Conservation (phyloP, 2,113 vertebrate genomes). For the Callithrix jacchus region DNA sequence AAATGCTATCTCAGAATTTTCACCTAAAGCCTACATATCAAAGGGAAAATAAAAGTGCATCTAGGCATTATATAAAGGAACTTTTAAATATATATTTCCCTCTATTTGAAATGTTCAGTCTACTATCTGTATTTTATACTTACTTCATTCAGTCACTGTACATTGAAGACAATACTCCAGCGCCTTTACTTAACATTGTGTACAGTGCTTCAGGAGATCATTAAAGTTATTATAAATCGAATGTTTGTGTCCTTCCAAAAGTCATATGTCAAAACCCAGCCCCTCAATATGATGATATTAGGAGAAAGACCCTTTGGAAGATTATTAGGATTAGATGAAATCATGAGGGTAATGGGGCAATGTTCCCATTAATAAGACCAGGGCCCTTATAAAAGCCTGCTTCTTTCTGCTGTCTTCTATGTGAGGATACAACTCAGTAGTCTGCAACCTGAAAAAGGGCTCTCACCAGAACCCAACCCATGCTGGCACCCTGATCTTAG, state of each 20-base stretch:
- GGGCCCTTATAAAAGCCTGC: background rate
- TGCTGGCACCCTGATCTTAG: background rate
- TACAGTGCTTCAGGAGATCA: background rate
- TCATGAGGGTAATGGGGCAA: background rate
- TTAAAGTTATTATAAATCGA: background rate
- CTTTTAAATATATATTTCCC: background rate
- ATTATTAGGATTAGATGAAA: background rate
- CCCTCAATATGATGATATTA: background rate
- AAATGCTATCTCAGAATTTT: background rate
- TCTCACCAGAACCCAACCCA: too few species aligned
- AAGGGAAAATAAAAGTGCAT: background rate
- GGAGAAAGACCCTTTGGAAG: background rate
- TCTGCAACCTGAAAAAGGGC: background rate
- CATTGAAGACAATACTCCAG: background rate
- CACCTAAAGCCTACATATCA: background rate
- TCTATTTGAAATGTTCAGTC: background rate
- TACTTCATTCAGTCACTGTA: background rate
- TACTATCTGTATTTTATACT: background rate
- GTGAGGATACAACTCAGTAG: background rate
- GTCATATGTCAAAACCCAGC: background rate
- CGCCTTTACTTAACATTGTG: background rate
- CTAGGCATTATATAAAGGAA: background rate
- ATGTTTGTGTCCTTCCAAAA: background rate
- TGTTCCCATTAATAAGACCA: background rate
- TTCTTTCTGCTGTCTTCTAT: background rate